Evolutionary conservation across 2,888 invertebrate genomes (phyloP), one percentile per base, ranked within the genome.

Genomic region (Drosophila infuscata): DNA sequence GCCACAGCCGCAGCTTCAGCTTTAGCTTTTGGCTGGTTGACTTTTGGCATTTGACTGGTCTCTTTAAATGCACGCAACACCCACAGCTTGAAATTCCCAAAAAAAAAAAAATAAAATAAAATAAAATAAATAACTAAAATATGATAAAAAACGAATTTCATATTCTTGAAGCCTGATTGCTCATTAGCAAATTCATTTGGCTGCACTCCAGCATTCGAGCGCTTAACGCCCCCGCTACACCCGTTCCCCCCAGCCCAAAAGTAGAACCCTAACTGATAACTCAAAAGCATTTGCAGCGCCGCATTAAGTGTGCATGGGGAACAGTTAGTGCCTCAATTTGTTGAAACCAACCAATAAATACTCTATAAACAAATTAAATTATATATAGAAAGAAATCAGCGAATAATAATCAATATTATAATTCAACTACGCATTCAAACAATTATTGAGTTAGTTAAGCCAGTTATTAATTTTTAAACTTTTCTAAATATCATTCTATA

Each of bases 141-240:
- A 46, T 46, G 46, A 46, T 46, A 57, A 12, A 12, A 20, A 48
- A 36, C 35, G 54, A 67, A 61, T 74, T 76, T 63, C 71, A 76
- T 78, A 84, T 85, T 84, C 77, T 65, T 77, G 73, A 85, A 79
- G 85, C 88, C 81, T 81, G 76, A 85, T 88, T 85, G 88, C 85
- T 86, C 88, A 88, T 86, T 88, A 83, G 85, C 76, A 75, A 85
- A 83, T 85, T 88, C 85, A 84, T 88, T 85, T 88, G 85, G 85
- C 85, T 81, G 79, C 88, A 85, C 83, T 85, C 83, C 88, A 85
- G 58, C 61, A 62, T 48, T 46, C 25, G 15, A 62, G 29, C 61
- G 62, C 63, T 70, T 51, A 57, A 43, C 25, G 11, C 33, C 17
- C 15, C 46, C 52, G 25, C 0, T n/a, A 48, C 35, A 7, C 20